These are phyloP conservation scores for Drosophila tristis DNA, from an alignment of 1,140 invertebrate species.

Conservation along the genomic window DNA sequence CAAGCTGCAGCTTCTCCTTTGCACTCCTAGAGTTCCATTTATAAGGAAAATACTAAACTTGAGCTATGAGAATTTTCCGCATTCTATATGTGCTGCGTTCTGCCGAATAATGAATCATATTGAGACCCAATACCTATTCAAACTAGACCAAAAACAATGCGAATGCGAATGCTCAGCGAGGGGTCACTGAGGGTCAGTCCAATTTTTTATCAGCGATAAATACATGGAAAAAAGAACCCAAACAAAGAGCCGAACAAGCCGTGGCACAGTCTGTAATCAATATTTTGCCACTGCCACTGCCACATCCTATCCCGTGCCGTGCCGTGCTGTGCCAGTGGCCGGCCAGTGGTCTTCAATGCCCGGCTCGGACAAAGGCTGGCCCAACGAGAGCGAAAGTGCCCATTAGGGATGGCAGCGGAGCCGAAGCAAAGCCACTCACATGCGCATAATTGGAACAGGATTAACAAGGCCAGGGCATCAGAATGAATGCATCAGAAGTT, in stretches of 20 bases:
- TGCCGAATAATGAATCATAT: too few species aligned
- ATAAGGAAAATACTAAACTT: too few species aligned
- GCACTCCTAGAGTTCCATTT: too few species aligned
- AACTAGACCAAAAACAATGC: conserved; percentile 12
- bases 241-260: conserved; percentile 37
- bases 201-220: conserved; percentile 70
- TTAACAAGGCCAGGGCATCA: conserved; percentile 64
- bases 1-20: too few species aligned
- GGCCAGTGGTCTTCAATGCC: conserved; percentile 54
- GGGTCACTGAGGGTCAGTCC: conserved; percentile 64
- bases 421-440: conserved; percentile 60
- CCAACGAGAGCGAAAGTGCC: conserved; percentile 69
- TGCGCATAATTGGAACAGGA: conserved; percentile 79
- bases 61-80: too few species aligned
- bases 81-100: too few species aligned
- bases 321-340: conserved; percentile 13
- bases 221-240: conserved; percentile 60
- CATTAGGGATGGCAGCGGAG: conserved; percentile 58
- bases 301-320: conserved; percentile 33
- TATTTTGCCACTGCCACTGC: conserved; percentile 64
- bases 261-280: conserved; percentile 69
- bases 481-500: conserved; percentile 57
- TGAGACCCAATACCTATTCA: too few species aligned
- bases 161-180: conserved; percentile 17
- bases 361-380: conserved; percentile 30